Evolutionary conservation across 1,140 invertebrate genomes (phyloP), one percentile per base, ranked within the genome.

Genomic region (Xylocopa sonorina): DNA sequence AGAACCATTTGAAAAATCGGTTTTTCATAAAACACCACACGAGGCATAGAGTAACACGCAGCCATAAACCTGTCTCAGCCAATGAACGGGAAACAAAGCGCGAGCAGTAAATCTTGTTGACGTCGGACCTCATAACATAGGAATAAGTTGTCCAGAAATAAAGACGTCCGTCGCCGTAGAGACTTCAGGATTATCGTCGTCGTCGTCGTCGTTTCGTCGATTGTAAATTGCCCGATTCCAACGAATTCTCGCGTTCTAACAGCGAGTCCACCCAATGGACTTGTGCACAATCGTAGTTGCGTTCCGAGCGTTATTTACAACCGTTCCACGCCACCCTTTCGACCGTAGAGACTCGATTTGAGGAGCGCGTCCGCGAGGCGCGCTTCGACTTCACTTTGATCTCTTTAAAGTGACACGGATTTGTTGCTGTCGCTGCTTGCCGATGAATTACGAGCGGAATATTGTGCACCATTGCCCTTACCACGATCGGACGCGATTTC

Each of bases 371-470:
- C n/a, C 32, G 10, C n/a, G 41, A 6, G 4, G 32, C 2, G 60
- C 46, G 14, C 69, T 78, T 78, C 68, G 68, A 63, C 58, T 73
- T 55, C 29, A 38, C 77, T 78, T 78, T 78, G 77, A 78, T 78
- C 77, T 78, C 77, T 78, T 29, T 71, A 46, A 78, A 62, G 68
- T 63, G 77, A 78, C 77, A 55, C 77, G 73, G 77, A 78, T 78
- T 78, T 73, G 77, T 78, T 73, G 58, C 46, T 27, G n/a, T n/a
- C n/a, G 67, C 48, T 63, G 16, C 58, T 64, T 48, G 48, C 38
- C 46, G 48, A 73, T 63, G 62, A 78, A 55, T 78, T 78, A 73
- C 50, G 58, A 57, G 58, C 58, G 38, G 6, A 62, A 73, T 73
- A 78, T 62, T 18, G 68, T 73, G 48, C 58, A 62, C 63, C 68